Conservation (phyloP, 2,888 invertebrate species). For the Mylabris sibirica region DNA sequence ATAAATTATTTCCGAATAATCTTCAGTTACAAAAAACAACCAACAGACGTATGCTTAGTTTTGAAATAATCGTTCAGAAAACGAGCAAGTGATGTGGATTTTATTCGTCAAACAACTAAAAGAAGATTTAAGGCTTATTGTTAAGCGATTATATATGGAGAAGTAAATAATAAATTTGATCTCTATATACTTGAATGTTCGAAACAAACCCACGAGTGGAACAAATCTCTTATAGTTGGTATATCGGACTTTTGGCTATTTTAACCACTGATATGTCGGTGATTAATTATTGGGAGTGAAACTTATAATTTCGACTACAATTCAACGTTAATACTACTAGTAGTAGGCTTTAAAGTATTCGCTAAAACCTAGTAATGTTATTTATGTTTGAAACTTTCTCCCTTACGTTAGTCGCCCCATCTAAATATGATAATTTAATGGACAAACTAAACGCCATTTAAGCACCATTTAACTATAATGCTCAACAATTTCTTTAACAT, state of each 20-base stretch:
- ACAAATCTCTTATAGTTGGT: not conserved
- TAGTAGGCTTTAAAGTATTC: not conserved
- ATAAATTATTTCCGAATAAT: not conserved
- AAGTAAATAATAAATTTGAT: not conserved
- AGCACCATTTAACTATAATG: not conserved
- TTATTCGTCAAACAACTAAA: not conserved
- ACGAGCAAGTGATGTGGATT: not conserved
- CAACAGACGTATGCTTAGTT: not conserved
- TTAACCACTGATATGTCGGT: too few relatives aligned
- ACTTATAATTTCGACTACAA: not conserved
- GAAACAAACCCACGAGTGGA: not conserved
- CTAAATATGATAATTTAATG: slow-evolving; percentile 6
- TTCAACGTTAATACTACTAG: not conserved
- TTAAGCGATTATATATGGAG: not conserved
- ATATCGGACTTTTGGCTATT: too few relatives aligned
- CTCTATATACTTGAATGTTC: too few relatives aligned
- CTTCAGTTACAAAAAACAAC: not conserved
- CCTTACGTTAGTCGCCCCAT: not conserved
- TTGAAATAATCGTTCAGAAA: not conserved
- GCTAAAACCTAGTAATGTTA: not conserved
- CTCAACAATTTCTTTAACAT: not conserved
- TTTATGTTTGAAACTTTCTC: not conserved
- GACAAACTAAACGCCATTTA: not conserved
- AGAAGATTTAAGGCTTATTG: not conserved
- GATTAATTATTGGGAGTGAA: too few relatives aligned